These are phyloP conservation scores for Psammodynastes pulverulentus DNA, from an alignment of 2,113 vertebrate genomes.

Conservation along the genomic window DNA sequence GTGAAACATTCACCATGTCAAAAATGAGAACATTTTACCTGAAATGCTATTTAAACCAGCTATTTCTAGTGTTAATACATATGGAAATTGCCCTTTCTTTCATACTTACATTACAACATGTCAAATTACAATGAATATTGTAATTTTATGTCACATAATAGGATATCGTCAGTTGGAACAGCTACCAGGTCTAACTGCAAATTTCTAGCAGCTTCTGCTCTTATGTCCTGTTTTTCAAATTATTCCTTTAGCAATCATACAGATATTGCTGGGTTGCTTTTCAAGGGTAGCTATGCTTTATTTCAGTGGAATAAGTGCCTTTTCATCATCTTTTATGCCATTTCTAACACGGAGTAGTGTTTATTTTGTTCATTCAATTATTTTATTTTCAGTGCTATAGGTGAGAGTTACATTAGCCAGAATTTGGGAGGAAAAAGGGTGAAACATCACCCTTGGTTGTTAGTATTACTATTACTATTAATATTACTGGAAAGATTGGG, in stretches of 20 bases:
- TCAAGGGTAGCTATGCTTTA: neutral
- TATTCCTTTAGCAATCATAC: neutral
- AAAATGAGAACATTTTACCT: neutral
- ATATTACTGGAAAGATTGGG: neutral
- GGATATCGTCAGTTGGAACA: neutral
- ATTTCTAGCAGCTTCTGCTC: neutral
- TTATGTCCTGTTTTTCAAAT: accelerated
- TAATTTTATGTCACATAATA: neutral
- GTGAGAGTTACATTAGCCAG: neutral
- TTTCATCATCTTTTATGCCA: neutral
- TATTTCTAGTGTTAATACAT: neutral
- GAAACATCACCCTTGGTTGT: neutral
- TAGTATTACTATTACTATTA: neutral
- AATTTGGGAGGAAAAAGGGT: neutral
- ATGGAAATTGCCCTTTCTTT: neutral
- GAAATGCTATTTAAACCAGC: neutral
- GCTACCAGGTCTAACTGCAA: neutral
- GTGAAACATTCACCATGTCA: neutral
- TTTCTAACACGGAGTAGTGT: neutral
- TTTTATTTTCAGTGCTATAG: neutral
- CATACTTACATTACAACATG: neutral
- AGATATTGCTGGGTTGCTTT: neutral
- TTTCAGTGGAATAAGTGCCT: neutral
- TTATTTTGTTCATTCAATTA: slow-evolving; percentile 7
- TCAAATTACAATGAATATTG: slow-evolving; percentile 7